Evolutionary conservation across 2,888 invertebrate species (phyloP), one percentile per base, ranked within the genome.

Genomic region (Lasioglossum marginatum): DNA sequence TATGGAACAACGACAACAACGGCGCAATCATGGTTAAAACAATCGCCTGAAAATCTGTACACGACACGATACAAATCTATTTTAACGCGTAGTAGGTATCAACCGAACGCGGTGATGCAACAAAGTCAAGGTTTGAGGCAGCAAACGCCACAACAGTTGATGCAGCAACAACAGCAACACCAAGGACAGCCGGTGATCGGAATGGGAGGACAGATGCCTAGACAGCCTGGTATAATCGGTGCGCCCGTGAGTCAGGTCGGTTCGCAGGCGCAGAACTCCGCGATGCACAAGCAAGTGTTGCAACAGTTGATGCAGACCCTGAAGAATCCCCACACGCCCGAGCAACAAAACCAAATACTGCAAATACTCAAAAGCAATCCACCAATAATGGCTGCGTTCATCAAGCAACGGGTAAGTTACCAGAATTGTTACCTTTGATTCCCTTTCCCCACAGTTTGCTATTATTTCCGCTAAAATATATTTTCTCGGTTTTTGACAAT

Each of bases 281-380:
- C 66, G 89, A 95, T 94, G 60, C 96, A 96, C 73, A 96, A 96
- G 90, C 96, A 97, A 92, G 98, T 98, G 86, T 95, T 98, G 80
- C 98, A 98, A 92, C 95, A 95, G 79, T 97, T 99, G 37, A 97
- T 99, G 97, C 97, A 97, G 92, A 98, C 98, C 85, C 96, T 99
- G 78, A 97, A 98, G 92, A 98, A 98, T 92, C 99, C 99, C 78
- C 97, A 97, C 92, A 97, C 98, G 75, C 98, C 98, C 89, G 98
- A 99, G 94, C 99, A 99, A 94, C 99, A 99, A 94, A 97, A 97
- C 94, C 98, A 98, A 95, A 97, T 98, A 86, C 96, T 99, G 87
- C 97, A 97, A 93, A 98, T 99, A 93, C 96, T 99, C 88, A 99
- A 99, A 95, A 97, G 98, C 89, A 98, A 99, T 96, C 99, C 99